These are phyloP conservation scores for Tapirus terrestris DNA, from an alignment of 2,113 vertebrate genomes.

Conservation along the genomic window DNA sequence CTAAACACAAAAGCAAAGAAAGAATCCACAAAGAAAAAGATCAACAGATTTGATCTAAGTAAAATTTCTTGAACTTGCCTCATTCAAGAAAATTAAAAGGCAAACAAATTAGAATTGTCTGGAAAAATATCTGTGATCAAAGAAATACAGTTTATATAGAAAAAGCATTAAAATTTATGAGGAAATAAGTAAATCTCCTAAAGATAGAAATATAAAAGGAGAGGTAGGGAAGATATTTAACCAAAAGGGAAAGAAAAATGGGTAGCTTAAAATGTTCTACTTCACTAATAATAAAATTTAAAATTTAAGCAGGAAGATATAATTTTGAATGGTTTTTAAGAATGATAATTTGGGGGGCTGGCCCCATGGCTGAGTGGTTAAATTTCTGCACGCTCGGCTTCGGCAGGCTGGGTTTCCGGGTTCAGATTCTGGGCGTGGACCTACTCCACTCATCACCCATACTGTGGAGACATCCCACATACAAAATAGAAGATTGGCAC, in stretches of 20 bases:
- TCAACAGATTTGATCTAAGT: neutral
- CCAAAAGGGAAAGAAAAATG: neutral
- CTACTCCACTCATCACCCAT: too few species aligned
- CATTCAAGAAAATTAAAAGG: neutral
- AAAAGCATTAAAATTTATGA: neutral
- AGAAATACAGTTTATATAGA: neutral
- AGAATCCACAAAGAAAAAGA: neutral
- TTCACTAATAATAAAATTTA: neutral
- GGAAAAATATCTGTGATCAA: neutral
- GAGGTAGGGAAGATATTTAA: neutral
- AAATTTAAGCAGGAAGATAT: neutral
- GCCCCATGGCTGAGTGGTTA: too few species aligned
- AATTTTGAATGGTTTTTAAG: neutral
- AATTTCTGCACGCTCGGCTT: too few species aligned
- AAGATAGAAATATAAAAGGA: neutral
- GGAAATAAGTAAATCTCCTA: neutral
- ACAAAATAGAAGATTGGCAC: too few species aligned
- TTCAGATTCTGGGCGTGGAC: too few species aligned
- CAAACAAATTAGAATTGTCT: neutral
- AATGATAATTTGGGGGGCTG: neutral
- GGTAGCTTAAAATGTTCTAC: neutral
- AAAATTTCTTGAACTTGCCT: neutral
- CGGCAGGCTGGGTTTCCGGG: too few species aligned
- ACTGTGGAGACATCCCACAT: too few species aligned
- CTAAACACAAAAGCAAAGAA: neutral